Conservation (phyloP, 2,888 invertebrate genomes). For the Amblyteles armatorius region DNA sequence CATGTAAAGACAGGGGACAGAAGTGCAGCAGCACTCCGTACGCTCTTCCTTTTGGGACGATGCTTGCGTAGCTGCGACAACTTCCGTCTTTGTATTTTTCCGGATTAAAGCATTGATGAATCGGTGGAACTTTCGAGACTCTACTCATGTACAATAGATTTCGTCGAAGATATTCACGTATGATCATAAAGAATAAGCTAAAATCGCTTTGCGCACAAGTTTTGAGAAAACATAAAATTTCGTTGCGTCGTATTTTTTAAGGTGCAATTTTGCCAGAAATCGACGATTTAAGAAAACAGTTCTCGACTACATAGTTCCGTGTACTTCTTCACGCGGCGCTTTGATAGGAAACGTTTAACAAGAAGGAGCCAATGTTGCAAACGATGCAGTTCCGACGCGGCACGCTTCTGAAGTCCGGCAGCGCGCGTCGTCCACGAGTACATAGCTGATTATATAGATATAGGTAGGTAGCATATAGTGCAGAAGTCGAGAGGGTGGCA, state of each 20-base stretch:
- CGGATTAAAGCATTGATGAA: conserved; percentile 29
- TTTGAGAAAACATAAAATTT: background rate
- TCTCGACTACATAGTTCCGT: background rate
- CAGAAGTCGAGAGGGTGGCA: conserved; percentile 62
- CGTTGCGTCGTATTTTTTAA: background rate
- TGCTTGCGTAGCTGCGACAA: conserved; percentile 79
- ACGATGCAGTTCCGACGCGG: conserved; percentile 35
- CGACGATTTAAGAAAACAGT: background rate
- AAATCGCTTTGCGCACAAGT: background rate
- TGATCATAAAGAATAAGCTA: background rate
- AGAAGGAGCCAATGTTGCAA: conserved; percentile 16
- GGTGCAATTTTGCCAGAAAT: background rate
- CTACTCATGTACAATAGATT: background rate
- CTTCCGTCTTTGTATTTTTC: conserved; percentile 71
- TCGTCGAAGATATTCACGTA: conserved; percentile 9
- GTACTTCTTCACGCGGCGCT: background rate
- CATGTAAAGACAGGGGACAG: conserved; percentile 54
- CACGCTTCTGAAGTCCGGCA: conserved; percentile 59
- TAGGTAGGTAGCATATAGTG: conserved; percentile 31
- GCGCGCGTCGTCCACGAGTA: conserved; percentile 40
- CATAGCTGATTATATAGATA: conserved; percentile 27
- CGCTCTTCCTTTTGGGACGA: conserved; percentile 69
- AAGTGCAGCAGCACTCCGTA: conserved; percentile 65
- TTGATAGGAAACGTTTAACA: background rate
- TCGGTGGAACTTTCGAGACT: conserved; percentile 16